Evolutionary conservation across 2,888 invertebrate species (phyloP), one percentile per base, ranked within the genome.

Genomic region (Callyntrura sp.): DNA sequence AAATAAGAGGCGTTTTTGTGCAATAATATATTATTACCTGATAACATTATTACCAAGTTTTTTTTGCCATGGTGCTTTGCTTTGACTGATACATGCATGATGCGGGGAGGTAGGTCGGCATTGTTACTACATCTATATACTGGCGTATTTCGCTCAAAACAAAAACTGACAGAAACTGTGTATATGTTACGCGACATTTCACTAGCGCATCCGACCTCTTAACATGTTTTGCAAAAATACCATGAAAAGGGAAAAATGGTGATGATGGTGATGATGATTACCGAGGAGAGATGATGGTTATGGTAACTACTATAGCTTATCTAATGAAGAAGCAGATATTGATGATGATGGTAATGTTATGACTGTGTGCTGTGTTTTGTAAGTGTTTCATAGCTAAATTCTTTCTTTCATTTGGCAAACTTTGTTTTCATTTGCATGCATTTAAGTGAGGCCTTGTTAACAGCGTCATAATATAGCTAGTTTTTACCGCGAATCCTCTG

Each of bases 171-270:
- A 85, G 55, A 85, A 45, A 83, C 25, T 68, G 25, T 85, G 78
- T 76, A 62, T 78, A 12, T 76, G 88, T 84, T 78, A 83, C 78
- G 84, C 83, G 88, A 84, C 88, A 88, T 88, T 84, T 84, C 88
- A 84, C 84, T 84, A 51, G 65, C 48, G 84, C 84, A 89, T 85
- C 81, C 84, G 85, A 89, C 89, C 89, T 85, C 70, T 43, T 79
- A 89, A 89, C 89, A 89, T 81, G 79, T 51, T 70, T 70, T 85
- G 84, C 57, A 70, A 68, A 62, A 84, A 89, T 84, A 68, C 89
- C 89, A 89, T 89, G 84, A 89, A 89, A 89, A 89, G 89, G 85
- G 70, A 88, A 88, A 88, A 85, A 84, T 48, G 48, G 45, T 76
- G 85, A 5, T 48, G 65, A 20, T 70, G 55, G 8, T 51, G 65